Evolutionary conservation across 2,797 vertebrate genomes (phyloP).

Genomic region (Sebastes ruberrimus): DNA sequence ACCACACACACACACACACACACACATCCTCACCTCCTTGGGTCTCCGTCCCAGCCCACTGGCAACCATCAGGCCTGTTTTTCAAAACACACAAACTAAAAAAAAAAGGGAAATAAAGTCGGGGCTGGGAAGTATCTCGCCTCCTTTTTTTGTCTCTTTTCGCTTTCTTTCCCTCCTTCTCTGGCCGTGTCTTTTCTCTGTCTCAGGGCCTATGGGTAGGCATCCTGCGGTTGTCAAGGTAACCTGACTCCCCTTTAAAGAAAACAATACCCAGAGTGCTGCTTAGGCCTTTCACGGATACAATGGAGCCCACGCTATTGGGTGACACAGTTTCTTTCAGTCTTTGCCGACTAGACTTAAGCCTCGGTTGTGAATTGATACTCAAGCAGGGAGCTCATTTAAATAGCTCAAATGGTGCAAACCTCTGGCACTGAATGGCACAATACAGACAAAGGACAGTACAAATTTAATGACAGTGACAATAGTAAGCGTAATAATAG

Average conservation of each 20-base stretch:
- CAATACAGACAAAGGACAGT: constrained; percentile 27
- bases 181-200: constrained; percentile 65
- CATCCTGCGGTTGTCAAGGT: constrained; percentile 78
- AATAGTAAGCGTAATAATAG: constrained; percentile 6
- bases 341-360: constrained; percentile 44
- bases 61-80: constrained; percentile 50
- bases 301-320: constrained; percentile 79
- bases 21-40: constrained; percentile 67
- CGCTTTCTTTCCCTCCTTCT: constrained; percentile 66
- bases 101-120: constrained; percentile 47
- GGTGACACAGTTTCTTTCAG: constrained; percentile 76
- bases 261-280: constrained; percentile 76
- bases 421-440: constrained; percentile 31
- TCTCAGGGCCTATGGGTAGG: constrained; percentile 67
- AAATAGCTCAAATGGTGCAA: constrained; percentile 50
- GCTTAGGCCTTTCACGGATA: constrained; percentile 68
- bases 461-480: constrained; percentile 22
- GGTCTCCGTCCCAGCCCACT: constrained; percentile 44
- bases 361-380: constrained; percentile 57
- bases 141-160: constrained; percentile 61
- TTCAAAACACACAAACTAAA: constrained; percentile 54
- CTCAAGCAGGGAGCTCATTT: constrained; percentile 46
- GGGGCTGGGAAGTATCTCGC: constrained; percentile 32
- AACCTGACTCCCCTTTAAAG: constrained; percentile 78
- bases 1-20: background rate